Percentiles rank a stretch among this genome's conserved stretches.
phyloP scores from a whole-genome alignment of 2,888 invertebrate species.

The Ganaspis brasiliensis region DNA sequence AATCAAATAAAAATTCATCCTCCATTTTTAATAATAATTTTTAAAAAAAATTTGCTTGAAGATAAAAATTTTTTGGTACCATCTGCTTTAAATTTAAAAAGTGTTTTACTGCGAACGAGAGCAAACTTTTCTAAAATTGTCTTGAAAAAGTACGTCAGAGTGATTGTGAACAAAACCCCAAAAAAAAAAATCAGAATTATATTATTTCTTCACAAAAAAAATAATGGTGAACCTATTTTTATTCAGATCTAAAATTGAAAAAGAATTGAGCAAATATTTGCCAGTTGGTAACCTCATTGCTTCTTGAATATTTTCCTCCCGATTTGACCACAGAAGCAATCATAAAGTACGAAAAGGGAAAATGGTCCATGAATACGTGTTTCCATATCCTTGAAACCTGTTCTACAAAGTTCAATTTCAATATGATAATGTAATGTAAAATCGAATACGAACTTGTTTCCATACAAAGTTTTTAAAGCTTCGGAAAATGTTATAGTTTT shows the following conservation, averaged over 20 bases:
- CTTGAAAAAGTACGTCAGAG: too few species aligned
- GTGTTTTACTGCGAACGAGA: too few species aligned
- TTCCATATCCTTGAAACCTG: neutral
- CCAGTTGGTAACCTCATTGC: neutral
- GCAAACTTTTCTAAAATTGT: too few species aligned
- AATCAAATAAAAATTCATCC: too few species aligned
- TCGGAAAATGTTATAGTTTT: neutral
- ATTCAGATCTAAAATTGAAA: neutral
- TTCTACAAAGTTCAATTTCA: constrained; percentile 12
- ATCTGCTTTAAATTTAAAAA: too few species aligned
- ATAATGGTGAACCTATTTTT: neutral
- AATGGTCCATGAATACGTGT: constrained; percentile 10
- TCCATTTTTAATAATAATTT: too few species aligned
- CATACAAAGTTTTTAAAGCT: neutral
- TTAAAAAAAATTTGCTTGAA: too few species aligned
- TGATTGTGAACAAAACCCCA: too few species aligned
- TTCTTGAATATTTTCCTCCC: neutral
- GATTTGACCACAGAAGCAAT: neutral
- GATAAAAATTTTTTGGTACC: too few species aligned
- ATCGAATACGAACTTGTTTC: neutral
- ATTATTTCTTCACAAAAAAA: too few species aligned
- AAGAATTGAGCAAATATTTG: neutral
- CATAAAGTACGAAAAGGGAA: neutral
- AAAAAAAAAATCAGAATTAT: too few species aligned
- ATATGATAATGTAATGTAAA: constrained; percentile 10